These are phyloP conservation scores for Pseudococcus viburni DNA, from an alignment of 2,888 invertebrate genomes.

Conservation along the genomic window DNA sequence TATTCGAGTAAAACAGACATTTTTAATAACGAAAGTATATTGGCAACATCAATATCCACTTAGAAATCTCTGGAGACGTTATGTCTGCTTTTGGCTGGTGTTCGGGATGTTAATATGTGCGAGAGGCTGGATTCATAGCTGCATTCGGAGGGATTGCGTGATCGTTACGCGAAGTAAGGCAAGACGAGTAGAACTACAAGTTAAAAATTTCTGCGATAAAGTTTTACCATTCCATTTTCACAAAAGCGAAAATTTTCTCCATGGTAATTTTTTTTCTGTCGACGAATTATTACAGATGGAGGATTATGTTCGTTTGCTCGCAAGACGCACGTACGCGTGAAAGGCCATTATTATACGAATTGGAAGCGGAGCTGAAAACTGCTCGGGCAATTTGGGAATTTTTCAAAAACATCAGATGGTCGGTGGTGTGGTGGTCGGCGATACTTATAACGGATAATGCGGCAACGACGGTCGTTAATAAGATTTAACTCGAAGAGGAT, in stretches of 20 bases:
- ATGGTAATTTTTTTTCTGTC: neutral
- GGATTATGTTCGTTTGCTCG: neutral
- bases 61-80: constrained; percentile 64
- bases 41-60: constrained; percentile 65
- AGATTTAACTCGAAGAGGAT: constrained; percentile 8
- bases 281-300: neutral
- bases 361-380: neutral
- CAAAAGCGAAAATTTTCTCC: neutral
- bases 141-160: neutral
- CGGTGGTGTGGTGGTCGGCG: neutral
- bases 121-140: neutral
- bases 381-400: neutral
- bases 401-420: constrained; percentile 2
- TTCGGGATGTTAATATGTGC: neutral
- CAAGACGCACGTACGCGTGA: constrained; percentile 15
- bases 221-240: neutral
- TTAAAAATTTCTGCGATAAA: neutral
- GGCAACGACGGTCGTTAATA: constrained; percentile 25
- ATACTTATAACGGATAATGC: neutral
- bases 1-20: constrained; percentile 50
- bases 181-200: neutral
- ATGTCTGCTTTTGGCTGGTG: constrained; percentile 40
- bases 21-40: constrained; percentile 52
- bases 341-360: neutral
- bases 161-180: neutral